These are phyloP conservation scores for Acleris sparsana DNA, from an alignment of 2,888 invertebrate species.

Conservation along the genomic window DNA sequence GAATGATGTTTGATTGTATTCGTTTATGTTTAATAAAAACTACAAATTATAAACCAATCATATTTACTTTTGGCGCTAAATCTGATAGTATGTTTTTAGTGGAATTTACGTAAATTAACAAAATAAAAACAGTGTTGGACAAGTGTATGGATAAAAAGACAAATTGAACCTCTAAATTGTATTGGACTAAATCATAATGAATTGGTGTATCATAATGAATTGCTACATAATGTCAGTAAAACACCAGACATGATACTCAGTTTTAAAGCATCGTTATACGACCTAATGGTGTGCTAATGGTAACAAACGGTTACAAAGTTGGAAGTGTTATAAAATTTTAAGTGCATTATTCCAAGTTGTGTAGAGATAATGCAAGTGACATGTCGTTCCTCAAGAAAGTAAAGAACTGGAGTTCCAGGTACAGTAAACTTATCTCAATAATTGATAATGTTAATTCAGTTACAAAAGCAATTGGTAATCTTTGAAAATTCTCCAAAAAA, in stretches of 20 bases:
- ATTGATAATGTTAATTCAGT: no score
- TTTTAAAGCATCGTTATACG: no score
- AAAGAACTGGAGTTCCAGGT: constrained; percentile 55
- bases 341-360: not conserved
- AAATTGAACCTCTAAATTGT: no score
- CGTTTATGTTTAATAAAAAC: not conserved
- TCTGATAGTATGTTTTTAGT: not conserved
- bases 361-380: constrained; percentile 11
- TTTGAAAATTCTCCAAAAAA: no score
- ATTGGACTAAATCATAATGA: not conserved
- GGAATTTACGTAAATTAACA: not conserved
- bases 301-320: constrained; percentile 3
- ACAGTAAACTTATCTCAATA: no score
- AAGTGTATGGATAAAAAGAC: not conserved
- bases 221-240: not conserved
- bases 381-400: constrained; percentile 52
- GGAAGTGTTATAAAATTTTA: not conserved
- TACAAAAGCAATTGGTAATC: no score
- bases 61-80: not conserved
- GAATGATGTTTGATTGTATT: no score
- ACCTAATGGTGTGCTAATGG: not conserved
- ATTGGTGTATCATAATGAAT: not conserved
- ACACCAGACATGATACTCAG: not conserved
- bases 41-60: not conserved
- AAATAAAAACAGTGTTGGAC: not conserved